Evolutionary conservation across 1,140 invertebrate genomes (phyloP).

Genomic region (Rhysida immarginata): DNA sequence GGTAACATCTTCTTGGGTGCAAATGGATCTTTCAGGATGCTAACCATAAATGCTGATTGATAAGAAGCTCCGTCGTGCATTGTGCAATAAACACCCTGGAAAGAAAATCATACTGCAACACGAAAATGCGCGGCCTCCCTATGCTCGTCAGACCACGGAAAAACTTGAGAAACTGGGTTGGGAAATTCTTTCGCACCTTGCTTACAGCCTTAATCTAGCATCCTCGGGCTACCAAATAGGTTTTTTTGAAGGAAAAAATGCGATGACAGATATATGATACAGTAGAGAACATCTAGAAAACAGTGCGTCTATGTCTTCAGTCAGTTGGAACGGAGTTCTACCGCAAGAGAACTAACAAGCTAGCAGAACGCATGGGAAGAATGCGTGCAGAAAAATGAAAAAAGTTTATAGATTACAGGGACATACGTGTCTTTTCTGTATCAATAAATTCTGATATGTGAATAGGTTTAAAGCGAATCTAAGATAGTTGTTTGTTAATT

Average conservation of each 20-base stretch:
- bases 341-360: not conserved
- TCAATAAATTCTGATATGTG: too few relatives aligned
- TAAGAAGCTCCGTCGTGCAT: too few relatives aligned
- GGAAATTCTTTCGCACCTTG: not conserved
- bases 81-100: not conserved
- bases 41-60: too few relatives aligned
- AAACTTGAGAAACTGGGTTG: not conserved
- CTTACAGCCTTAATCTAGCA: not conserved
- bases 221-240: not conserved
- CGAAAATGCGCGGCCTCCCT: not conserved
- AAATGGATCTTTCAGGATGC: too few relatives aligned
- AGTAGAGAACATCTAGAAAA: not conserved
- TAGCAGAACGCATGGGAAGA: not conserved
- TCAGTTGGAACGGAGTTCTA: not conserved
- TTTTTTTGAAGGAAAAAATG: not conserved
- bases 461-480: too few relatives aligned
- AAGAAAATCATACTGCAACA: not conserved
- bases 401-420: too few relatives aligned
- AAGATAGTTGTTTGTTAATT: too few relatives aligned
- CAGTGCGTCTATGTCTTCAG: too few relatives aligned
- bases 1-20: too few relatives aligned
- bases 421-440: too few relatives aligned
- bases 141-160: not conserved
- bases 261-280: not conserved
- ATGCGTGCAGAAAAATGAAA: not conserved